phyloP scores from a whole-genome alignment of 1,140 invertebrate genomes.

The Pomacea maculata region DNA sequence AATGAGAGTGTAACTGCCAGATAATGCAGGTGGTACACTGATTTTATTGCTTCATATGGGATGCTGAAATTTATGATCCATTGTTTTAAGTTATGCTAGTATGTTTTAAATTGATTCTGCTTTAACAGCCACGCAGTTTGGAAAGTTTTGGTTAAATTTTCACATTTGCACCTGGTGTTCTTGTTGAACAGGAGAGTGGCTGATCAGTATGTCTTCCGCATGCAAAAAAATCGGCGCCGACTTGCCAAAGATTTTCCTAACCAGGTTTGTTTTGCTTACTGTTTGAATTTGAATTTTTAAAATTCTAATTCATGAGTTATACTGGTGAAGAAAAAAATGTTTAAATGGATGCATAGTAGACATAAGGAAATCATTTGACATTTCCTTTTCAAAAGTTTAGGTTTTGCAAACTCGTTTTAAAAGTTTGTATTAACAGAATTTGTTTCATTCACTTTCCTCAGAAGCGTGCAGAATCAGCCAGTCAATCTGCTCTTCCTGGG shows the following conservation, averaged over 20 bases:
- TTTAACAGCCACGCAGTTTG: too few species aligned
- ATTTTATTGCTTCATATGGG: too few species aligned
- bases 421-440: not conserved
- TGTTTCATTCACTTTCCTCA: not conserved
- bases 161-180: not conserved
- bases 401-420: not conserved
- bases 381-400: not conserved
- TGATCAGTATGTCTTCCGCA: conserved; percentile 17
- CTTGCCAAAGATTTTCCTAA: conserved; percentile 4
- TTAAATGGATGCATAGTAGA: not conserved
- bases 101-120: too few species aligned
- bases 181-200: conserved; percentile 5
- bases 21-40: too few species aligned
- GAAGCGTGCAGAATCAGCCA: not conserved
- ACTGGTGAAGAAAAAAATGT: not conserved
- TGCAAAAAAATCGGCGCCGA: conserved; percentile 11
- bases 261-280: not conserved
- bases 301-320: not conserved
- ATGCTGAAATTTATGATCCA: too few species aligned
- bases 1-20: too few species aligned
- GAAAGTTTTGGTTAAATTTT: not conserved
- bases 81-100: too few species aligned
- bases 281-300: not conserved
- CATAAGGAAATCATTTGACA: not conserved
- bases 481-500: not conserved